These are phyloP conservation scores for Ictalurus furcatus DNA, from an alignment of 2,113 vertebrate species.

Conservation along the genomic window DNA sequence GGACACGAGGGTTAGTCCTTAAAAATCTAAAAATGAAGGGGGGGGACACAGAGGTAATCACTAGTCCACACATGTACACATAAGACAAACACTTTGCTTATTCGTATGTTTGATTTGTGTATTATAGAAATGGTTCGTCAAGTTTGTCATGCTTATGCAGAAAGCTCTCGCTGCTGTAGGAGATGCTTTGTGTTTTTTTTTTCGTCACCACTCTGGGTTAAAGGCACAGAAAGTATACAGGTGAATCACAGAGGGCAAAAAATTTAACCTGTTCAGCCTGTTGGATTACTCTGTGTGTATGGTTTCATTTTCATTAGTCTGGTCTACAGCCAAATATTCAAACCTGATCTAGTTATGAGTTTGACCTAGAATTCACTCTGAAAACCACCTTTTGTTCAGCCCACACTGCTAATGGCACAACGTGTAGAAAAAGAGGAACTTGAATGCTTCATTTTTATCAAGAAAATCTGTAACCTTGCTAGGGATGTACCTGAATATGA, in stretches of 20 bases:
- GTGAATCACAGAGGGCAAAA: slow-evolving; percentile 6
- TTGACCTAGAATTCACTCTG: neutral
- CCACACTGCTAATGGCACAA: neutral
- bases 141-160: slow-evolving; percentile 13
- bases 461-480: neutral
- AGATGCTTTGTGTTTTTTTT: slow-evolving; percentile 3
- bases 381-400: neutral
- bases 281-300: slow-evolving; percentile 16
- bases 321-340: neutral
- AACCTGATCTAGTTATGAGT: neutral
- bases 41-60: neutral
- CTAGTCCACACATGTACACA: neutral
- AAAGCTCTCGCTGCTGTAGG: neutral
- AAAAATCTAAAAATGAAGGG: neutral
- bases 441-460: neutral
- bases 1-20: neutral
- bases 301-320: slow-evolving; percentile 28
- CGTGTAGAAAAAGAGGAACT: neutral
- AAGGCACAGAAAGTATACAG: neutral
- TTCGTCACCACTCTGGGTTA: neutral
- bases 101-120: neutral
- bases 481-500: neutral
- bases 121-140: slow-evolving; percentile 38
- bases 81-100: slow-evolving; percentile 6
- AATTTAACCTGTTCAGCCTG: slow-evolving; percentile 41